phyloP scores from a whole-genome alignment of 2,113 vertebrate genomes.

The Gasterosteus aculeatus region DNA sequence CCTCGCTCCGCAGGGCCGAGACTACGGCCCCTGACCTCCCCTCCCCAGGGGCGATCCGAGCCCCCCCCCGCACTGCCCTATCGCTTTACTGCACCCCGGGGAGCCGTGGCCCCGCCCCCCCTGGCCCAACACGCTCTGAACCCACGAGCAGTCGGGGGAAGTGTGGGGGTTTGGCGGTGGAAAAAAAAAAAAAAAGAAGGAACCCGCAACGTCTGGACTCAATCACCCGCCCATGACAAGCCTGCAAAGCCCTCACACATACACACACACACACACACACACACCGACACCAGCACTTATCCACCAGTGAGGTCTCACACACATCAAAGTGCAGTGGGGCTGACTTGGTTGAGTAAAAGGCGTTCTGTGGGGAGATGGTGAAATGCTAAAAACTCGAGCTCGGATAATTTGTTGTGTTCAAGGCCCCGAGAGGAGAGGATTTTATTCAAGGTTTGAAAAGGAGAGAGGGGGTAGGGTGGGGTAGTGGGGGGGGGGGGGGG shows the following conservation, averaged over 20 bases:
- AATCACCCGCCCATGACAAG: slow-evolving; percentile 72
- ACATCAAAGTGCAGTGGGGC: slow-evolving; percentile 66
- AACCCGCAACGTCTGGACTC: slow-evolving; percentile 75
- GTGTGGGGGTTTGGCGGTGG: slow-evolving; percentile 6
- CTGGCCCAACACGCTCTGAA: slow-evolving; percentile 57
- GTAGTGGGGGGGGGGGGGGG: fast-evolving
- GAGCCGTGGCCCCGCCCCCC: slow-evolving; percentile 49
- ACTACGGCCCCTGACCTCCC: slow-evolving; percentile 61
- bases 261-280: slow-evolving; percentile 31
- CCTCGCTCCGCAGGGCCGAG: slow-evolving; percentile 17
- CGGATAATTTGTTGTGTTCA: slow-evolving; percentile 59
- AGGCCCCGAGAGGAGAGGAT: slow-evolving; percentile 44
- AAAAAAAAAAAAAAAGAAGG: slow-evolving; percentile 23
- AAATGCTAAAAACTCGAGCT: slow-evolving; percentile 52
- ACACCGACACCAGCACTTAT: slow-evolving; percentile 62
- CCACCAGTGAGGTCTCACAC: slow-evolving; percentile 74
- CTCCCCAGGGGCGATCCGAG: slow-evolving; percentile 47
- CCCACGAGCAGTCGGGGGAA: slow-evolving; percentile 28
- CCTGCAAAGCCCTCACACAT: slow-evolving; percentile 56
- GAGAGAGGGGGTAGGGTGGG: not conserved
- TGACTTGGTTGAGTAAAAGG: slow-evolving; percentile 64
- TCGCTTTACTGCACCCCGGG: slow-evolving; percentile 78
- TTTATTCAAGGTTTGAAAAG: slow-evolving; percentile 8
- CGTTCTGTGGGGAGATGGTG: slow-evolving; percentile 63
- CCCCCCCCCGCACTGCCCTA: slow-evolving; percentile 61